Conservation (phyloP, 2,113 vertebrate genomes). For the Turnix velox region DNA sequence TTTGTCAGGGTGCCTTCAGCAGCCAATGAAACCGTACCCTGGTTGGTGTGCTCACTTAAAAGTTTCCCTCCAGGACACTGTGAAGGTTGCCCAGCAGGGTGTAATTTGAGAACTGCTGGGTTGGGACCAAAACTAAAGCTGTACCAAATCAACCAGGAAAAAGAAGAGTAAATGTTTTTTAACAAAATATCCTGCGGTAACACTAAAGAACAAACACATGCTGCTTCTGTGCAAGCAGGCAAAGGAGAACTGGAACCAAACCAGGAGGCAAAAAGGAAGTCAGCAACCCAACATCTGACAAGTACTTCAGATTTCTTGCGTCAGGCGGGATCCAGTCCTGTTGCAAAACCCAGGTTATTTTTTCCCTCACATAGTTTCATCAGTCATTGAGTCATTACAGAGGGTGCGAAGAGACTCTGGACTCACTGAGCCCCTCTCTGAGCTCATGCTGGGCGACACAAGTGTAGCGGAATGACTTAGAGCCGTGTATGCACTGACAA, state of each 20-base stretch:
- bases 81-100: neutral
- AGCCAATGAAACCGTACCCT: neutral
- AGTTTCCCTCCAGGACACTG: neutral
- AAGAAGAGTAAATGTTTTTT: neutral
- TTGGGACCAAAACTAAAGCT: neutral
- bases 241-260: neutral
- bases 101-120: neutral
- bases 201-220: neutral
- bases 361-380: neutral
- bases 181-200: neutral
- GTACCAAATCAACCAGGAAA: neutral
- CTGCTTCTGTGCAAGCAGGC: neutral
- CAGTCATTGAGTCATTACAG: neutral
- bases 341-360: neutral
- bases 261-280: neutral
- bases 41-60: too few species aligned
- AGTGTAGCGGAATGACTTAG: neutral
- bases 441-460: fast-evolving
- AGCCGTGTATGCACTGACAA: neutral
- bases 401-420: neutral
- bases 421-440: neutral
- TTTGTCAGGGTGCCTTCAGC: neutral
- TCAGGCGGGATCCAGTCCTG: neutral
- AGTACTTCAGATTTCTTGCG: neutral
- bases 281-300: neutral